phyloP scores from a whole-genome alignment of 2,888 invertebrate genomes.

The Polydrusus pterygomalis region DNA sequence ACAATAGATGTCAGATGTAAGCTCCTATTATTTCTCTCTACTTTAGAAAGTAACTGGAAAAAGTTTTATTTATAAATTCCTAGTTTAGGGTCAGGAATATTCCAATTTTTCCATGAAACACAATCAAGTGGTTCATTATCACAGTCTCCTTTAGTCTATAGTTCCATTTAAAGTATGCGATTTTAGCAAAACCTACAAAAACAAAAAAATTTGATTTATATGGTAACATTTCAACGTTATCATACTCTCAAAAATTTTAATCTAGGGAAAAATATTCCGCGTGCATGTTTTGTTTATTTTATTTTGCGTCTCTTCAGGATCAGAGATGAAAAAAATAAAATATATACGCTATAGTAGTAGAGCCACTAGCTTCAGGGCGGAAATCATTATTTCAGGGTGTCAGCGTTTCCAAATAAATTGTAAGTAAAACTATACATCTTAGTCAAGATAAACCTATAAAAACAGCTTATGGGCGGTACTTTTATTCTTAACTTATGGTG shows the following conservation, averaged over 20 bases:
- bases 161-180: too few relatives aligned
- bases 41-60: too few relatives aligned
- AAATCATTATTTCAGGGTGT: conserved; percentile 54
- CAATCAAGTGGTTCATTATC: too few relatives aligned
- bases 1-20: too few relatives aligned
- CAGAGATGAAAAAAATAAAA: conserved; percentile 27
- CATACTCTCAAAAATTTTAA: background rate
- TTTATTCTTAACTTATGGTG: conserved; percentile 49
- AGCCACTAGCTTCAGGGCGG: conserved; percentile 18
- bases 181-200: too few relatives aligned
- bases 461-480: conserved; percentile 53
- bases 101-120: too few relatives aligned
- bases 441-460: conserved; percentile 52
- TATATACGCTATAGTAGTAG: conserved; percentile 26
- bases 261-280: background rate
- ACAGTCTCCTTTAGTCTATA: too few relatives aligned
- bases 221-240: background rate
- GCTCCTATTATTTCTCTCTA: too few relatives aligned
- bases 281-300: conserved; percentile 11
- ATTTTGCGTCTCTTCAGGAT: background rate
- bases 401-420: conserved; percentile 52
- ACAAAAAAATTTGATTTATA: background rate
- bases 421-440: conserved; percentile 55
- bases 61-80: too few relatives aligned
- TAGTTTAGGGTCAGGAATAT: too few relatives aligned